Percentiles rank a stretch among this genome's conserved stretches.
These are phyloP conservation scores for Patagioenas fasciata DNA, from an alignment of 2,113 vertebrate genomes.

Conservation along the genomic window DNA sequence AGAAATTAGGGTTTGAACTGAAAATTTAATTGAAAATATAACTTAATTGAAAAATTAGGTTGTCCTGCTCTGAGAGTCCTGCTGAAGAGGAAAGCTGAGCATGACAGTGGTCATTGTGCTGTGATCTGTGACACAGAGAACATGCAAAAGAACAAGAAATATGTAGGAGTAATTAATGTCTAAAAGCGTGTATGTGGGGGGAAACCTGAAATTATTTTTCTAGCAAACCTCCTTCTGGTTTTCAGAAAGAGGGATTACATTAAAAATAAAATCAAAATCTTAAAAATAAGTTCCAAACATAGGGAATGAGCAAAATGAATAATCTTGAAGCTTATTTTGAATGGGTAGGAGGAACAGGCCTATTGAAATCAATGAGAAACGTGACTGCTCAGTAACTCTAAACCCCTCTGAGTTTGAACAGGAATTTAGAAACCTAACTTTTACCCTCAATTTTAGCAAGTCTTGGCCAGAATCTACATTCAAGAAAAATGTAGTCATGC, in stretches of 20 bases:
- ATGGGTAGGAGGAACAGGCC: background rate
- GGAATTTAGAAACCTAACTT: background rate
- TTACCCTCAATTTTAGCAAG: background rate
- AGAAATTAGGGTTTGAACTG: background rate
- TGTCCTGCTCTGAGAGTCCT: background rate
- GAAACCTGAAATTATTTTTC: background rate
- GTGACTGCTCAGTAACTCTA: background rate
- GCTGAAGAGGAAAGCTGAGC: background rate
- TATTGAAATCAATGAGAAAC: background rate
- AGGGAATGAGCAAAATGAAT: background rate
- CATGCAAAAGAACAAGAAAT: background rate
- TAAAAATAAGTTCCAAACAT: slow-evolving; percentile 36
- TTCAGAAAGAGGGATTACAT: background rate
- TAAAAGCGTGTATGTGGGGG: background rate
- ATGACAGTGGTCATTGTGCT: background rate
- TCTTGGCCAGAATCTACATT: background rate
- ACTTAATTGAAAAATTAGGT: background rate
- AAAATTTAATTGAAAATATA: background rate
- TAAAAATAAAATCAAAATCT: background rate
- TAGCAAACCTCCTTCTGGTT: background rate
- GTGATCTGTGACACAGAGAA: background rate
- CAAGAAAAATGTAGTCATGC: background rate
- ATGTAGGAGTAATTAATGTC: background rate
- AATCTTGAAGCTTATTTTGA: background rate
- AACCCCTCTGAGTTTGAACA: background rate